Evolutionary conservation across 2,113 vertebrate species (phyloP).

Genomic region (Calcarius ornatus): DNA sequence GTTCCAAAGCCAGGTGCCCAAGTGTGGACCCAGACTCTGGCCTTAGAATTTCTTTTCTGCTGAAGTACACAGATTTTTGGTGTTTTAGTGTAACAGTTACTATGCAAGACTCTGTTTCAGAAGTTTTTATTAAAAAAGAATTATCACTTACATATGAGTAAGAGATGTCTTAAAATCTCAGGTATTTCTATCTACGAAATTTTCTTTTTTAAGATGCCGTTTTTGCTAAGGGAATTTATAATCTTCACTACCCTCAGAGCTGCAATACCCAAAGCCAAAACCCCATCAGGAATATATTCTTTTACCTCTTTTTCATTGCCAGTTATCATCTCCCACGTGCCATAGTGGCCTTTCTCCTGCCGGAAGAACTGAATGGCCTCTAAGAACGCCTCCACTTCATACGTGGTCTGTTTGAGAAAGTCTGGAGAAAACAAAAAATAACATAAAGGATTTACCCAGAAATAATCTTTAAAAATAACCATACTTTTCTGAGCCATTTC

Average conservation of each 20-base stretch:
- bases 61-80: background rate
- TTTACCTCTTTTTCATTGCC: constrained; percentile 86
- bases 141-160: background rate
- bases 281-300: background rate
- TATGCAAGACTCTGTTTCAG: background rate
- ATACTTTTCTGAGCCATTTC: background rate
- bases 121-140: background rate
- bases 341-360: constrained; percentile 84
- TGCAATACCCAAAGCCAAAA: background rate
- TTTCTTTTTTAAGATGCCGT: background rate
- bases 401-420: constrained; percentile 83
- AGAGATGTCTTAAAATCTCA: background rate
- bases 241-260: background rate
- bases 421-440: constrained; percentile 71
- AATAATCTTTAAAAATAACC: background rate
- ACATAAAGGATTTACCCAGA: background rate
- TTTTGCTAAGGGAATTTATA: background rate
- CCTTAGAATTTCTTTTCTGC: background rate
- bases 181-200: background rate
- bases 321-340: constrained; percentile 83
- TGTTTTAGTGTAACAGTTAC: background rate
- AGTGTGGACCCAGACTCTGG: background rate
- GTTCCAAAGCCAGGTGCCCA: background rate
- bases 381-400: constrained; percentile 84
- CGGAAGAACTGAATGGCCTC: constrained; percentile 88